Evolutionary conservation across 2,888 invertebrate species (phyloP), one percentile per base, ranked within the genome.

Genomic region (Pyrochroa serraticornis): DNA sequence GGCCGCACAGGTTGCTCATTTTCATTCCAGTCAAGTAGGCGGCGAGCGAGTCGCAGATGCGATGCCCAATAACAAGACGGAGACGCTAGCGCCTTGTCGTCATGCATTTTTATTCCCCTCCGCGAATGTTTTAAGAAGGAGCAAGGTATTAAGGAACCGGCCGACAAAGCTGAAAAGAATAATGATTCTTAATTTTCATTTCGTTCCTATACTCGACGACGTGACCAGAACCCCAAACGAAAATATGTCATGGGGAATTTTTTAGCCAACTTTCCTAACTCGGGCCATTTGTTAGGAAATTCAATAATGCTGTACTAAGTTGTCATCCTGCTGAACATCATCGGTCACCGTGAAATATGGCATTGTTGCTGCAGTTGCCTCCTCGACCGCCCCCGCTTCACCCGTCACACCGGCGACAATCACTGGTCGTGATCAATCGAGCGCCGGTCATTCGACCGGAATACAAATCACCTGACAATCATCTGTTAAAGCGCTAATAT

Each of bases 161-260:
- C 75, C 77, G 77, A 76, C 77, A 77, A 77, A 78, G 79, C 79
- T 79, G 79, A 75, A 79, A 79, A 79, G 79, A 79, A 79, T 79
- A 79, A 79, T 79, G 79, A 79, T 79, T 79, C 78, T 79, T 79
- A 79, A 79, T 79, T 79, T 79, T 79, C 79, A 79, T 79, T 78
- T 79, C 79, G 78, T 78, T 77, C 77, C 77, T 78, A 77, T 79
- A 78, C 77, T 72, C 72, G 72, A 64, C 65, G 59, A 77, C 79
- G 79, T 79, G 79, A 78, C 76, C 69, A 69, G 79, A 79, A 79
- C 78, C 65, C 73, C 68, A 70, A 77, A 73, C 65, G 62, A 67
- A 71, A 73, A 76, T 77, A 75, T 78, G 77, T 79, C 77, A 74
- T 71, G 73, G 76, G 75, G 74, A 74, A 71, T 75, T 77, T 77